These are phyloP conservation scores for Lamellibrachia columna DNA, from an alignment of 2,888 invertebrate genomes.

Conservation along the genomic window DNA sequence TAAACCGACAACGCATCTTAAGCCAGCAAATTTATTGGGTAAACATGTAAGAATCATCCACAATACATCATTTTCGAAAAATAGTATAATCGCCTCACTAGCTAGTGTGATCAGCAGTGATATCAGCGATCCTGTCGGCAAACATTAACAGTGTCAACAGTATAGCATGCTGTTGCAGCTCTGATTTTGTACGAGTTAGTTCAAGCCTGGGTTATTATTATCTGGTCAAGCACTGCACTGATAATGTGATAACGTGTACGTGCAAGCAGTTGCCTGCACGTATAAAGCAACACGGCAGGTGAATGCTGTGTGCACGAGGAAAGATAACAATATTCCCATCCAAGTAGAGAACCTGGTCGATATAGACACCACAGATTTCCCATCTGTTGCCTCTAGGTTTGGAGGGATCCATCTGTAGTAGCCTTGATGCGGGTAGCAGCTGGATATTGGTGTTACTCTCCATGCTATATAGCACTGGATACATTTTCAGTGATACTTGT, in stretches of 20 bases:
- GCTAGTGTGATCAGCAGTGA: neutral
- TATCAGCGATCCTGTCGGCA: neutral
- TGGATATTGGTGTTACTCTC: neutral
- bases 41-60: slow-evolving; percentile 39
- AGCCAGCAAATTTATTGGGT: slow-evolving; percentile 34
- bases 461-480: neutral
- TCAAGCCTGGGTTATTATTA: neutral
- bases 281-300: neutral
- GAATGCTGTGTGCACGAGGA: neutral
- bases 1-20: neutral
- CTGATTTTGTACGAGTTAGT: neutral
- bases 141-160: neutral
- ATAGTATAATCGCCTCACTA: slow-evolving; percentile 28
- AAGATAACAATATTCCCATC: no score
- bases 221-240: neutral
- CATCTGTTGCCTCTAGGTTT: neutral
- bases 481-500: neutral
- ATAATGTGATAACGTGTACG: neutral
- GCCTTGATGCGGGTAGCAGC: no score
- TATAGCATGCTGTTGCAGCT: neutral
- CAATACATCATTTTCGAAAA: slow-evolving; percentile 36
- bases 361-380: neutral
- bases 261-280: neutral
- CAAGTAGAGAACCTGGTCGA: no score
- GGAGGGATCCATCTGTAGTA: no score